Evolutionary conservation across 2,113 vertebrate genomes (phyloP), one percentile per base, ranked within the genome.

Genomic region (Pseudois nayaur): DNA sequence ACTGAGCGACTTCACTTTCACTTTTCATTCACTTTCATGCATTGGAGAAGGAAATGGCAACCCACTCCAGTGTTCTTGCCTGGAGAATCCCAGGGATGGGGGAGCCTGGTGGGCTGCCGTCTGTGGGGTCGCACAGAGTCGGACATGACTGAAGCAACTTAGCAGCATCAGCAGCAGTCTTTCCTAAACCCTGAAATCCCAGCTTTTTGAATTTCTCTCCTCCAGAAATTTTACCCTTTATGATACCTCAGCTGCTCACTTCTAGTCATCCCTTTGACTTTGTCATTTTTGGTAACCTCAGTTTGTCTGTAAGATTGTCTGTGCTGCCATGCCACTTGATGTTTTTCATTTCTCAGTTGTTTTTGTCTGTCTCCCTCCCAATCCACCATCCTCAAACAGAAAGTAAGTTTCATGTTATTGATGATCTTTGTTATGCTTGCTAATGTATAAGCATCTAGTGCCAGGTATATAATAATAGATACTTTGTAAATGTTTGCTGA

Each of bases 381-480:
- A 3, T 45, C 8, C 23, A 33, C 23, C 11, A 57, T 86, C 33
- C 14, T 40, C 16, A 95, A 76, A 21, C 74, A 95, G 29, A 89
- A 96, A 97, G 31, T 79, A 90, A 95, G 54, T 92, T 97, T 85
- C 48, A n/a, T 74, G 36, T 71, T 90, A 50, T 94, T 54, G 40
- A 5, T 25, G 19, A 33, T 57, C 23, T 92, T 85, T 81, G 3
- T 86, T 83, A 50, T 94, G 8, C 54, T 95, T 16, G 25, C 10
- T 95, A 19, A 64, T 92, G 12, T 67, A 43, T 33, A 89, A 87
- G 17, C 16, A 90, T 15, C 45, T 67, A 43, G 15, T 87, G 62
- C 60, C 60, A 90, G 60, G 33, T 33, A 45, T 95, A 14, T 50
- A 76, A 76, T 54, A 45, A 60, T 57, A 31, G 36, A 19, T 33